Evolutionary conservation across 2,113 vertebrate genomes (phyloP), one percentile per base, ranked within the genome.

Genomic region (Patagioenas fasciata): DNA sequence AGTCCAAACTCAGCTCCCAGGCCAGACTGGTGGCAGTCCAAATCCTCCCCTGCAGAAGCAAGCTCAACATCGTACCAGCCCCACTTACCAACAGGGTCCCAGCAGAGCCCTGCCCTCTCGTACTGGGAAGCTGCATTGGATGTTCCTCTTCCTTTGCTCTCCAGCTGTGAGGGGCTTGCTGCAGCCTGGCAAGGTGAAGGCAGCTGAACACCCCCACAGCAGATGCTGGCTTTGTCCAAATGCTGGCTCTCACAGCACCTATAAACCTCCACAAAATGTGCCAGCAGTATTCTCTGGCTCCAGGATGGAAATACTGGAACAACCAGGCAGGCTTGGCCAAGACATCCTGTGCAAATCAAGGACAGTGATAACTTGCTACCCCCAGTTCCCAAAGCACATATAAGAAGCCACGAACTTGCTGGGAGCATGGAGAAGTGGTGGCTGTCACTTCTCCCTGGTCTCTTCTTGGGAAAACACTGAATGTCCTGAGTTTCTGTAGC

Each of bases 61-160:
- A 87, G 31, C 31, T 69, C 56, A 34, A 11, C 60, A 19, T 17
- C 1, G 0, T 4, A 16, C 21, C 48, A 42, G 34, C 38, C 21
- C 65, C 47, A 42, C 69, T 65, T 6, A 62, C 23, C 72, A 58
- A 21, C 3, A 44, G 3, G 10, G 36, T n/a, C 47, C 64, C 56
- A 48, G 47, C 2, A 0, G 17, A 74, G 40, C 65, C 13, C 2
- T 66, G 29, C 42, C 15, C 24, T 54, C 58, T 75, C 13, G 72
- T 47, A 3, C 20, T 3, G 4, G 21, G 57, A 66, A 50, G 50
- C 34, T 57, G 48, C 0, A 0, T 0, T 66, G 40, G 64, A 26
- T 57, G 60, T 8, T 84, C 16, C 24, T n/a, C 66, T 53, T 78
- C 69, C 4, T 0, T 5, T 18, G 53, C 10, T 32, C 57, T 60